Evolutionary conservation across 2,113 vertebrate genomes (phyloP).

Genomic region (Ailuropoda melanoleuca): DNA sequence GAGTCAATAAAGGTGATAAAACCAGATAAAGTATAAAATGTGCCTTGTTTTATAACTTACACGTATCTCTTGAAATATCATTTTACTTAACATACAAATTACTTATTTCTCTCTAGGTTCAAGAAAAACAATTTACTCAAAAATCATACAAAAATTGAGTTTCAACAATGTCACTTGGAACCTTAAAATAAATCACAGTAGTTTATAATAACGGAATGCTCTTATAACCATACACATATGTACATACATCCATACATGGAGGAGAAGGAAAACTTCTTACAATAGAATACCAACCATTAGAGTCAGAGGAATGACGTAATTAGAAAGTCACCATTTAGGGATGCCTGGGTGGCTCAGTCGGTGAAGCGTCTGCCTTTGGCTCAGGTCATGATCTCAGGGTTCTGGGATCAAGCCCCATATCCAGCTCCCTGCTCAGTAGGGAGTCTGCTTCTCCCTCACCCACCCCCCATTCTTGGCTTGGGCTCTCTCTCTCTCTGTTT

Average conservation of each 20-base stretch:
- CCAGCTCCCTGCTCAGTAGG: neutral
- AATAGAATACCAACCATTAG: neutral
- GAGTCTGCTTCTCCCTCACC: neutral
- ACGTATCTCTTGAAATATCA: neutral
- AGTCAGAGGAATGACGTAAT: neutral
- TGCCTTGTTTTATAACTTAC: neutral
- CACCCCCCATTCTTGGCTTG: neutral
- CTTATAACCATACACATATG: neutral
- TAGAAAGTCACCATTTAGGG: neutral
- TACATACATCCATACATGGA: neutral
- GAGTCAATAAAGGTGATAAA: neutral
- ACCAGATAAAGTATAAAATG: neutral
- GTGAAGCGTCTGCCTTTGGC: neutral
- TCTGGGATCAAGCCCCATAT: neutral
- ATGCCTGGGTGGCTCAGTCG: neutral
- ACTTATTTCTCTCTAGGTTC: neutral
- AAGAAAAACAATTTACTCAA: neutral
- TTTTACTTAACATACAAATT: neutral
- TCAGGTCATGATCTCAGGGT: neutral
- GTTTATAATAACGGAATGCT: neutral
- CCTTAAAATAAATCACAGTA: neutral
- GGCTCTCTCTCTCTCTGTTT: neutral
- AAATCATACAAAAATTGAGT: neutral
- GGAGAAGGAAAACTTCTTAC: neutral
- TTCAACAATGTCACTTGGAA: neutral